A percentile compares a stretch with the other conserved stretches of the same genome.
These are phyloP conservation scores for Zaprionus inermis DNA, from an alignment of 1,140 invertebrate genomes.

Conservation along the genomic window DNA sequence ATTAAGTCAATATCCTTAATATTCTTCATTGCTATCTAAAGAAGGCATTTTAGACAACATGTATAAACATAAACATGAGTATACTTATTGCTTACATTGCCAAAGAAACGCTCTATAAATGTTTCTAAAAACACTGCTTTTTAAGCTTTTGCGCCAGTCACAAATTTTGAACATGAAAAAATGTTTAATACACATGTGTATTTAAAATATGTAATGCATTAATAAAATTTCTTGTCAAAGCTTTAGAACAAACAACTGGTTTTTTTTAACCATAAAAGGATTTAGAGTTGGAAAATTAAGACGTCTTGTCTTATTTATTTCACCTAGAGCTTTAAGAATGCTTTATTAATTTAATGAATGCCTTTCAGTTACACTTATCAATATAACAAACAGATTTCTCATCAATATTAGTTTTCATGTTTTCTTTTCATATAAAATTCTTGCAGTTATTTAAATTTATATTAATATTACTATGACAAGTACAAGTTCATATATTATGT, in stretches of 20 bases:
- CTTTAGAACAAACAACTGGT: conserved; percentile 56
- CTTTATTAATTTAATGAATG: conserved; percentile 81
- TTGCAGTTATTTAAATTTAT: conserved; percentile 63
- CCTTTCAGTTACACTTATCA: conserved; percentile 76
- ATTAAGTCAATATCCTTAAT: conserved; percentile 30
- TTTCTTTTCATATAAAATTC: conserved; percentile 52
- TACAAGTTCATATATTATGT: conserved; percentile 62
- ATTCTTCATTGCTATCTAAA: conserved; percentile 22
- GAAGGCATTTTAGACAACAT: conserved; percentile 23
- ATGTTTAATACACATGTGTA: conserved; percentile 31
- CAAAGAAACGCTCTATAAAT: conserved; percentile 3
- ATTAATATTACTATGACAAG: conserved; percentile 79
- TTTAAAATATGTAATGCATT: conserved; percentile 29
- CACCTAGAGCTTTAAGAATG: conserved; percentile 71
- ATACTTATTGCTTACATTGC: conserved; percentile 17
- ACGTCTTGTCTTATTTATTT: conserved; percentile 8
- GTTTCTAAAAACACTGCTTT: conserved; percentile 49
- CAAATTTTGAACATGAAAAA: conserved; percentile 53
- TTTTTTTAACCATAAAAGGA: conserved; percentile 9
- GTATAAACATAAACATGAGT: conserved; percentile 19
- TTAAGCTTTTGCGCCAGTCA: conserved; percentile 52
- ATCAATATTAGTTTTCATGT: conserved; percentile 64
- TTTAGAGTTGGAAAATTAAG: not conserved
- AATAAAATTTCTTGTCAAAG: conserved; percentile 55
- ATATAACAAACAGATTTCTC: conserved; percentile 82